These are phyloP conservation scores for Pteruthius melanotis DNA, from an alignment of 2,113 vertebrate genomes.

Conservation along the genomic window DNA sequence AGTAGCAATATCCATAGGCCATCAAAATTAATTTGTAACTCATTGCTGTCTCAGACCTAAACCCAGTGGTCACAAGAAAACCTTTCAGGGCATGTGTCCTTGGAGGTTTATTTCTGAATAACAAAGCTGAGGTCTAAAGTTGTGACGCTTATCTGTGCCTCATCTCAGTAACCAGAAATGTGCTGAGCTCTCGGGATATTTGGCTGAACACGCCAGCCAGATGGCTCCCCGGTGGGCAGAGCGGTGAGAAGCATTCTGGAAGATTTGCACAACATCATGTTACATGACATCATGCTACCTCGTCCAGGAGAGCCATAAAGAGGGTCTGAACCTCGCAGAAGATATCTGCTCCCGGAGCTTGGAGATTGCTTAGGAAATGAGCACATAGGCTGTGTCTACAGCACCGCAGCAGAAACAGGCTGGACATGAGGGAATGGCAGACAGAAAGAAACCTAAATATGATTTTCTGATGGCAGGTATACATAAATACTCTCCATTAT, in stretches of 20 bases:
- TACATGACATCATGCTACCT: conserved; percentile 69
- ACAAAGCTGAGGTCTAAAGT: conserved; percentile 13
- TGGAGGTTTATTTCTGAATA: conserved; percentile 2
- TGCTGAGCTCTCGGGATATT: conserved; percentile 2
- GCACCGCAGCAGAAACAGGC: not conserved
- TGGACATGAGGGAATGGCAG: not conserved
- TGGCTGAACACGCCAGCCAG: conserved; percentile 57
- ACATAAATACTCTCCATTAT: not conserved
- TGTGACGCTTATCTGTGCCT: conserved; percentile 12
- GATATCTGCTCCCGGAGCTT: not conserved
- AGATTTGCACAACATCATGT: conserved; percentile 67
- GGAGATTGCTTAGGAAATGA: not conserved
- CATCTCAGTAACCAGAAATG: conserved; percentile 44
- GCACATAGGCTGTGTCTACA: not conserved
- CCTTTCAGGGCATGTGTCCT: not conserved
- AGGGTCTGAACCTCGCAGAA: not conserved
- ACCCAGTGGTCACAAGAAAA: not conserved
- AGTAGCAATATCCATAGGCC: not conserved
- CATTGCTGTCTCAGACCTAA: not conserved
- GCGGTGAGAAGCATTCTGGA: conserved; percentile 33
- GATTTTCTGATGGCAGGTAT: not conserved
- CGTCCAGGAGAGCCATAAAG: conserved; percentile 17
- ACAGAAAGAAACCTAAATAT: not conserved
- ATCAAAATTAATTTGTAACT: not conserved
- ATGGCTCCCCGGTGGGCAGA: not conserved